A percentile compares a stretch with the other conserved stretches of the same genome.
Evolutionary conservation across 2,888 invertebrate species (phyloP).

Genomic region (Cryptus viduatorius): DNA sequence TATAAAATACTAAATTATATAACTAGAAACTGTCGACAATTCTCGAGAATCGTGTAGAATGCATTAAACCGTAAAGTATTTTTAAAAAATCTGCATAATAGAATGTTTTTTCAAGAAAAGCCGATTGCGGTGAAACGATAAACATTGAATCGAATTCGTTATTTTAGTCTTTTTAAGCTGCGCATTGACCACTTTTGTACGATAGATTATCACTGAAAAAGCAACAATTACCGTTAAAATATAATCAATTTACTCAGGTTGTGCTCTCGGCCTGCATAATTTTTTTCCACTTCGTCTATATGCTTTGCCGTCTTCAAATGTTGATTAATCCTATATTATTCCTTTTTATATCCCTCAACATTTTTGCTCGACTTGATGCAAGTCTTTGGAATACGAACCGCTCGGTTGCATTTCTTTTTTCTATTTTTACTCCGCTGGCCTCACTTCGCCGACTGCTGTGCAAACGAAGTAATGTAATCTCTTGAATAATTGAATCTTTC

Average conservation of each 20-base stretch:
- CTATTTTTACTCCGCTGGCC: background rate
- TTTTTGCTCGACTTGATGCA: conserved; percentile 51
- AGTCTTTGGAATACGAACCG: conserved; percentile 36
- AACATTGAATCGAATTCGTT: background rate
- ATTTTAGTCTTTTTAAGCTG: background rate
- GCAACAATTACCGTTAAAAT: background rate
- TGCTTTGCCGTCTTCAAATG: background rate
- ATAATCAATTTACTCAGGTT: background rate
- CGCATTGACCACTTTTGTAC: background rate
- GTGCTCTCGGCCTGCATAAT: background rate
- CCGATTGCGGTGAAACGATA: background rate
- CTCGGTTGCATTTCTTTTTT: conserved; percentile 47
- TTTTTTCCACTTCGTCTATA: background rate
- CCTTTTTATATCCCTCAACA: conserved; percentile 32
- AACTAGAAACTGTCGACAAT: too few species aligned
- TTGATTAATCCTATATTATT: conserved; percentile 37
- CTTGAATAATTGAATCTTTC: conserved; percentile 64
- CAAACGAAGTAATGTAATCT: conserved; percentile 65
- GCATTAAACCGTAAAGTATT: too few species aligned
- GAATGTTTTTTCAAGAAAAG: background rate
- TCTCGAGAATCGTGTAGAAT: too few species aligned
- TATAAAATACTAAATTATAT: too few species aligned
- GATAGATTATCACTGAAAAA: background rate
- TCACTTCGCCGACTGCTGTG: conserved; percentile 33
- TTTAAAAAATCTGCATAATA: too few species aligned